These are phyloP conservation scores for Heliconius sara DNA, from an alignment of 2,888 invertebrate species.

Conservation along the genomic window DNA sequence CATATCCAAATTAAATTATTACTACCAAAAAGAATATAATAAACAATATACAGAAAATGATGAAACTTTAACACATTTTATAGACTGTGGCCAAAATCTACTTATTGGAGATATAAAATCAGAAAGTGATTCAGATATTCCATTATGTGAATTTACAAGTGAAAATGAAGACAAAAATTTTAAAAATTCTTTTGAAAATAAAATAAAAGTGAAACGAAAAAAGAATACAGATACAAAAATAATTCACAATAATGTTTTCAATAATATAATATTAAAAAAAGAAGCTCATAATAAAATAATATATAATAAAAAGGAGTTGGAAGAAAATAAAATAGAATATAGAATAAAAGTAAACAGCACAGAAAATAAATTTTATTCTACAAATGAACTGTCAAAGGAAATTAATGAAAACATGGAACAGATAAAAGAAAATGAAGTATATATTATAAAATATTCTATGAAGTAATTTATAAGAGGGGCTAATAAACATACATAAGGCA, in stretches of 20 bases:
- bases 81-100: slow-evolving; percentile 38
- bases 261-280: background rate
- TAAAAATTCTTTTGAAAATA: background rate
- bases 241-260: background rate
- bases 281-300: background rate
- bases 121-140: slow-evolving; percentile 31
- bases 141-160: slow-evolving; percentile 22
- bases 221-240: background rate
- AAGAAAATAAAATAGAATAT: background rate
- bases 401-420: background rate
- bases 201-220: background rate
- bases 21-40: slow-evolving; percentile 27
- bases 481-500: background rate
- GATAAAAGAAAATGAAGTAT: background rate
- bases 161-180: background rate
- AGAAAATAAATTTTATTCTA: background rate
- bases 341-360: background rate
- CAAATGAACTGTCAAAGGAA: background rate
- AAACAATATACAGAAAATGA: slow-evolving; percentile 10
- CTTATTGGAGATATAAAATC: slow-evolving; percentile 24
- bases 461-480: background rate
- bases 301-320: background rate
- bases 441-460: background rate
- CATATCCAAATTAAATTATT: slow-evolving; percentile 29
- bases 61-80: slow-evolving; percentile 32